A percentile compares a stretch with the other conserved stretches of the same genome.
Conservation (phyloP, 2,113 vertebrate species). For the Sporophila hypoxantha region DNA sequence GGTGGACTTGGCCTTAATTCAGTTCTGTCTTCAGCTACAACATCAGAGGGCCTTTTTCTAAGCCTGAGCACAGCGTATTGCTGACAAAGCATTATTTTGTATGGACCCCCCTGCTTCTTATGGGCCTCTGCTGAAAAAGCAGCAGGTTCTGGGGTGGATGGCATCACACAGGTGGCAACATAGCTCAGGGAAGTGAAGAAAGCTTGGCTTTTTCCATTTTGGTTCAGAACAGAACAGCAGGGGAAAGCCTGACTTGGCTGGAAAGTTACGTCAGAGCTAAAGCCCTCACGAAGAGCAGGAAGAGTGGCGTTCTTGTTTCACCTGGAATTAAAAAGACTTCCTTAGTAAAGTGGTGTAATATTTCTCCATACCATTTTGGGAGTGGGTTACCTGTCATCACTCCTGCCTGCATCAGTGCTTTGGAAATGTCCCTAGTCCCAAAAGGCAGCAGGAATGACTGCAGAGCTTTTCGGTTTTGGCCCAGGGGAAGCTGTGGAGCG, state of each 20-base stretch:
- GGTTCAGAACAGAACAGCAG: conserved; percentile 40
- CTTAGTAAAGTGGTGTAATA: not conserved
- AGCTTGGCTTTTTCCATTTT: not conserved
- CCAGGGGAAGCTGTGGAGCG: rapidly evolving
- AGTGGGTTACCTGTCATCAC: not conserved
- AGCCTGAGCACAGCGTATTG: not conserved
- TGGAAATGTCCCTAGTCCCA: not conserved
- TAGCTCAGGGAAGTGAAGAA: not conserved
- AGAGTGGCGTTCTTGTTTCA: conserved; percentile 23
- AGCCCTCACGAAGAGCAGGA: not conserved
- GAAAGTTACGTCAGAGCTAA: conserved; percentile 30
- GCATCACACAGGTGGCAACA: not conserved
- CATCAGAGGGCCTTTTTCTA: not conserved
- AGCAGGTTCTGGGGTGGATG: not conserved
- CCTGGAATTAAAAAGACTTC: conserved; percentile 14
- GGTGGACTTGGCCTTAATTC: not conserved
- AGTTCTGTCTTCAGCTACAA: not conserved
- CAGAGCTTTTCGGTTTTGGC: not conserved
- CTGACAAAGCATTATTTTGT: not conserved
- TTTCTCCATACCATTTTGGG: not conserved
- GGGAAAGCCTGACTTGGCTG: conserved; percentile 43
- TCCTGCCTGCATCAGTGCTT: not conserved
- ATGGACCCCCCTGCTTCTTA: not conserved
- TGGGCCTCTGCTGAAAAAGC: not conserved
- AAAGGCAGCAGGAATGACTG: not conserved